Evolutionary conservation across 2,888 invertebrate genomes (phyloP).

Genomic region (Ennomos fuscantarius): DNA sequence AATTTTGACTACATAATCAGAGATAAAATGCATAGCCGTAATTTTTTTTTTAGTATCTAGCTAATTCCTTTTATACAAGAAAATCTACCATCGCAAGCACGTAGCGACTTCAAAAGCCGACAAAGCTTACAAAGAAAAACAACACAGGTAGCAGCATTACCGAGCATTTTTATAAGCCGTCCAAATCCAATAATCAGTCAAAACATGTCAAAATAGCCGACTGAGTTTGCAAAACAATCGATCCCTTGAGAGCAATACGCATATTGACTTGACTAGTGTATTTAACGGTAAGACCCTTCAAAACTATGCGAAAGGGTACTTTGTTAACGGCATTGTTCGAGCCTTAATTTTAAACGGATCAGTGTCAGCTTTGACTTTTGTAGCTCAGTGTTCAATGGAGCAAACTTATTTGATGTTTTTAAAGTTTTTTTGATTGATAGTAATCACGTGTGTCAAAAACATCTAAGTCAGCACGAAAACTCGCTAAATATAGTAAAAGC

Average conservation of each 20-base stretch:
- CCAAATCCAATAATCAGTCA: slow-evolving; percentile 71
- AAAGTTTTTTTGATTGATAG: background rate
- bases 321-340: slow-evolving; percentile 54
- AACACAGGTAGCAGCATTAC: slow-evolving; percentile 73
- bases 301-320: slow-evolving; percentile 60
- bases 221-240: slow-evolving; percentile 63
- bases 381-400: slow-evolving; percentile 12
- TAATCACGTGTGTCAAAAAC: no score
- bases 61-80: background rate
- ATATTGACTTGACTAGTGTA: slow-evolving; percentile 52
- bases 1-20: no score
- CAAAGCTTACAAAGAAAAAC: slow-evolving; percentile 25
- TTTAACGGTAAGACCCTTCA: slow-evolving; percentile 57
- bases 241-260: slow-evolving; percentile 58
- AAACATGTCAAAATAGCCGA: slow-evolving; percentile 75
- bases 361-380: slow-evolving; percentile 20
- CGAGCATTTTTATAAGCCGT: slow-evolving; percentile 55
- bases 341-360: slow-evolving; percentile 47
- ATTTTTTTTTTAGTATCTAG: no score
- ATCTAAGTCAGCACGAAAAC: no score
- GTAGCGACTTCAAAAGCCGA: slow-evolving; percentile 18
- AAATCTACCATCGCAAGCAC: background rate
- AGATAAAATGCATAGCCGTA: no score
- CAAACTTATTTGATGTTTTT: slow-evolving; percentile 10
- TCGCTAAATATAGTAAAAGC: no score